These are phyloP conservation scores for Calephelis perditalis DNA, from an alignment of 2,888 invertebrate species.

Conservation along the genomic window DNA sequence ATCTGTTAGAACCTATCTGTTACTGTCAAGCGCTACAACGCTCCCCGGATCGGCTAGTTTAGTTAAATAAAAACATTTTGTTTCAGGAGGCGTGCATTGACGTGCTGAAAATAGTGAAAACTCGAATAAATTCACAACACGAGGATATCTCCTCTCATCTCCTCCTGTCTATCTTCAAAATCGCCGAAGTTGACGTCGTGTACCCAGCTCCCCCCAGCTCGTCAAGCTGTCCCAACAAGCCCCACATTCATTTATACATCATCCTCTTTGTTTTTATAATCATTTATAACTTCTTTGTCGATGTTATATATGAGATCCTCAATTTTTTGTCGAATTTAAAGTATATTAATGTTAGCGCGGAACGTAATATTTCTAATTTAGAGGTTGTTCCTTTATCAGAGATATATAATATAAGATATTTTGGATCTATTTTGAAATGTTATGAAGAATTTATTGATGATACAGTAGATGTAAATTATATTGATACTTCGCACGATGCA, in stretches of 20 bases:
- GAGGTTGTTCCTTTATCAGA: conserved; percentile 51
- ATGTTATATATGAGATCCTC: conserved; percentile 45
- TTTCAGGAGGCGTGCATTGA: conserved; percentile 91
- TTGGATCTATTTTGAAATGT: conserved; percentile 65
- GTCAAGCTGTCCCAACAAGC: conserved; percentile 47
- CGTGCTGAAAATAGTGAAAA: conserved; percentile 87
- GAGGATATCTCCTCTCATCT: conserved; percentile 92
- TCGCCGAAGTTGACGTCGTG: conserved; percentile 93
- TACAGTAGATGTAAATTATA: conserved; percentile 52
- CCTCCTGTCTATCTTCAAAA: conserved; percentile 92
- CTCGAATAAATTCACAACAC: conserved; percentile 90
- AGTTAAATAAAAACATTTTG: conserved; percentile 6
- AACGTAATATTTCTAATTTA: conserved; percentile 34
- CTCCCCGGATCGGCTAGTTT: too few species aligned
- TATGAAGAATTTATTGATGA: conserved; percentile 61
- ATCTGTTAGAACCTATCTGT: too few species aligned
- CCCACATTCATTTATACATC: conserved; percentile 47
- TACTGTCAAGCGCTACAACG: too few species aligned
- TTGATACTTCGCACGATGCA: conserved; percentile 55
- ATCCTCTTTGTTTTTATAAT: conserved; percentile 51
- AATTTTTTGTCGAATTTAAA: conserved; percentile 62
- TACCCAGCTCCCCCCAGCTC: conserved; percentile 83
- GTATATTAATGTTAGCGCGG: conserved; percentile 41
- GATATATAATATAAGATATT: conserved; percentile 59
- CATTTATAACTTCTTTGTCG: conserved; percentile 41